Evolutionary conservation across 2,797 vertebrate genomes (phyloP), one percentile per base, ranked within the genome.

Genomic region (Chloroceryle amazona): DNA sequence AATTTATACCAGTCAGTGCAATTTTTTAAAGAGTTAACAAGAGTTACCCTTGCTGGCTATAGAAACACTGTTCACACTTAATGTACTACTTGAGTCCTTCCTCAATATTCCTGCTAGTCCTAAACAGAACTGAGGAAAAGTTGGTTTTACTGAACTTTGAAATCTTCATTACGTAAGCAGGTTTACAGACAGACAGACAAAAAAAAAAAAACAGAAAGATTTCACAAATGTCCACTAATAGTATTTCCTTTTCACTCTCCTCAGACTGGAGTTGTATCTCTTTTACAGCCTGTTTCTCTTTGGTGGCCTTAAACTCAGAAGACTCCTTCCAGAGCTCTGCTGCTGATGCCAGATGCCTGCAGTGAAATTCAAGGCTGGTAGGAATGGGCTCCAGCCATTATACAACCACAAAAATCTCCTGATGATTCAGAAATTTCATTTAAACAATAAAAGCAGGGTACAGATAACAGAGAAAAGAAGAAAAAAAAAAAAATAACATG

Each of bases 391-490:
- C 76, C 89, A 96, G 93, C 90, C 91, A 94, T 96, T 93, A 46
- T 85, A 84, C 66, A 72, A 91, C 95, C 96, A 94, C 95, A 97
- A 96, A 91, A 95, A 96, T 97, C 86, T 96, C 95, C 80, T 41
- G 75, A 96, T 96, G 93, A 96, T 93, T 97, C 93, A 95, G 93
- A 97, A 92, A 96, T 96, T 96, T 96, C 87, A 93, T 96, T 89
- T 94, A 86, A 95, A 96, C 95, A 96, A 91, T 97, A 94, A 94
- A 96, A 57, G n/a, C 89, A 90, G 90, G 62, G 93, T 91, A 86
- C 55, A 89, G 93, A 96, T 97, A 96, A 93, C 78, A 96, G 90
- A 96, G 61, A 66, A 89, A 93, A 95, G 51, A 92, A 81, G 76
- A 54, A 55, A 76, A 66, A 89, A 66, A 89, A 37, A 9, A 96